phyloP scores from a whole-genome alignment of 1,140 invertebrate genomes.

The Rhizoglyphus robini region DNA sequence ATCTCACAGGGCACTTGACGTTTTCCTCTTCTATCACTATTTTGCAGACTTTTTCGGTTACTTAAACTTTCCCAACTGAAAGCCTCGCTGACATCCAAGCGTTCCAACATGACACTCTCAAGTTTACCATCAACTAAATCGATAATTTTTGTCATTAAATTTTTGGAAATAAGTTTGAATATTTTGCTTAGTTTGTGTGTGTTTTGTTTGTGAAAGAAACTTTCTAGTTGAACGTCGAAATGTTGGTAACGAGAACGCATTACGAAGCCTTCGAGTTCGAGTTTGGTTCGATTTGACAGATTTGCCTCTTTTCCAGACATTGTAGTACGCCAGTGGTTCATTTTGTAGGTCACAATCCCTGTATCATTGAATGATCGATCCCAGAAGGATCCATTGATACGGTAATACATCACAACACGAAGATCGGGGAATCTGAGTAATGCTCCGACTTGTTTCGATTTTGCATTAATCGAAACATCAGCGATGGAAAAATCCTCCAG shows the following conservation, averaged over 20 bases:
- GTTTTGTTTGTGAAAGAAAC: background rate
- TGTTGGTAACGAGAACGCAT: slow-evolving; percentile 6
- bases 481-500: slow-evolving; percentile 21
- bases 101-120: background rate
- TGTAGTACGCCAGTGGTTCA: slow-evolving; percentile 17
- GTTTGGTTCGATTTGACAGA: background rate
- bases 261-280: background rate
- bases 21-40: slow-evolving; percentile 9
- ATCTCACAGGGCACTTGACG: slow-evolving; percentile 29
- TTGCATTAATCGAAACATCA: slow-evolving; percentile 24
- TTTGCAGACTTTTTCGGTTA: background rate
- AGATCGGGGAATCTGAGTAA: slow-evolving; percentile 22
- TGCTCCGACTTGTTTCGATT: slow-evolving; percentile 17
- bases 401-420: slow-evolving; percentile 19
- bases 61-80: background rate
- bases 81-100: background rate
- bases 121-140: background rate
- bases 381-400: slow-evolving; percentile 10
- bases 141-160: slow-evolving; percentile 2
- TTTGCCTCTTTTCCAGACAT: slow-evolving; percentile 21
- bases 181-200: background rate
- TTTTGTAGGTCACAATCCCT: slow-evolving; percentile 20
- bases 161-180: background rate
- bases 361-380: slow-evolving; percentile 16
- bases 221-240: background rate